Conservation (phyloP, 1,140 invertebrate species). For the Ceratoteleas bidentatus region DNA sequence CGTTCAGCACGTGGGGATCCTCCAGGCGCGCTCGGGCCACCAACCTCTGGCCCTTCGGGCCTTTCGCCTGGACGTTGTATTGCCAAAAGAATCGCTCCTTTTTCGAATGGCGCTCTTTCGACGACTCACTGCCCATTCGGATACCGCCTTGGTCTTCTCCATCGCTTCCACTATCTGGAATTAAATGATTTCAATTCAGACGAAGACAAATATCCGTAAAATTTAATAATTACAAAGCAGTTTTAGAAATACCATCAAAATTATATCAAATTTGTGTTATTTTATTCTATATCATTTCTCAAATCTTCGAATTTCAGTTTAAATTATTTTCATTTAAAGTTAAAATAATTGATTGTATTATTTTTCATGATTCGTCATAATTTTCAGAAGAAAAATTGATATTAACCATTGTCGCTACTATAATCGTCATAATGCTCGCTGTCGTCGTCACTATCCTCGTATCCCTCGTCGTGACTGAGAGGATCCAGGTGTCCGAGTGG, state of each 20-base stretch:
- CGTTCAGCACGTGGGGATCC: constrained; percentile 95
- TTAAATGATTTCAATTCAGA: too few relatives aligned
- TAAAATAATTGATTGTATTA: too few relatives aligned
- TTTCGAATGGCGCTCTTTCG: constrained; percentile 81
- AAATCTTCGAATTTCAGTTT: too few relatives aligned
- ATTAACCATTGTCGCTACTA: constrained; percentile 89
- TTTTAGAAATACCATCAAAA: too few relatives aligned
- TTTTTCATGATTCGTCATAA: too few relatives aligned
- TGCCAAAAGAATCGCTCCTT: constrained; percentile 98
- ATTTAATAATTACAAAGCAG: too few relatives aligned
- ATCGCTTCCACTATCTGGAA: constrained; percentile 87
- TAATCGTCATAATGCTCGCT: constrained; percentile 93
- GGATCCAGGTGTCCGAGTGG: constrained; percentile 85
- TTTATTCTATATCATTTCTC: too few relatives aligned
- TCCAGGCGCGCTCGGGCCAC: constrained; percentile 90
- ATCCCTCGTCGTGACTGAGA: constrained; percentile 91
- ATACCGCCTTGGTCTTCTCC: constrained; percentile 83
- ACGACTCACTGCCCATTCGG: constrained; percentile 76
- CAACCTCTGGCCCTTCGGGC: constrained; percentile 95
- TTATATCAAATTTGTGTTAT: too few relatives aligned
- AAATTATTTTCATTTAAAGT: too few relatives aligned
- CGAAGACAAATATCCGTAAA: too few relatives aligned
- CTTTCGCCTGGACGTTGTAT: constrained; percentile 99
- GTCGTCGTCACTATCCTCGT: constrained; percentile 87
- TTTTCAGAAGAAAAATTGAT: too few relatives aligned